These are phyloP conservation scores for Pteromalus puparum DNA, from an alignment of 1,140 invertebrate genomes.

Conservation along the genomic window DNA sequence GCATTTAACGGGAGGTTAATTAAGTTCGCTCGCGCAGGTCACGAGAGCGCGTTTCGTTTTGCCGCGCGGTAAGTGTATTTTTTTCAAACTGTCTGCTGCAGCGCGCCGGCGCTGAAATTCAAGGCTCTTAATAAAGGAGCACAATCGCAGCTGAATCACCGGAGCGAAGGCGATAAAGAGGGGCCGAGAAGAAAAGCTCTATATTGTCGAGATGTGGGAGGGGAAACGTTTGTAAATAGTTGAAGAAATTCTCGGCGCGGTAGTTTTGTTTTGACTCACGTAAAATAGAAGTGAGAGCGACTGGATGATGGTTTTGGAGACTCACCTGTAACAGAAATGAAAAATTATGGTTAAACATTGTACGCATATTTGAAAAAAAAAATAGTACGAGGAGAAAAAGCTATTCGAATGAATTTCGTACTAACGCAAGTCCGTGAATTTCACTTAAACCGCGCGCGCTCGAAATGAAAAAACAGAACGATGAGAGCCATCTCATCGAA, in stretches of 20 bases:
- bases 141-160: conserved; percentile 14
- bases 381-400: too few relatives aligned
- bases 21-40: conserved; percentile 34
- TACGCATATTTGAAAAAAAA: not conserved
- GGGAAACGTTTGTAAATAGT: not conserved
- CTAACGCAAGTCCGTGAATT: not conserved
- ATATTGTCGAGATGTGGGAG: not conserved
- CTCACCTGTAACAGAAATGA: conserved; percentile 27
- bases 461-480: not conserved
- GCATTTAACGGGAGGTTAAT: conserved; percentile 42
- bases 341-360: not conserved
- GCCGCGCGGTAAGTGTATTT: not conserved
- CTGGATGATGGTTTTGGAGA: not conserved
- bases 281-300: not conserved
- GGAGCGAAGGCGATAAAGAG: not conserved
- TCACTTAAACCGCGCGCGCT: not conserved
- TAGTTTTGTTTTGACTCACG: not conserved
- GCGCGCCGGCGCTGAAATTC: conserved; percentile 5
- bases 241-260: too few relatives aligned
- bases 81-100: too few relatives aligned
- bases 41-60: conserved; percentile 23
- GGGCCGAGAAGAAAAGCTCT: not conserved
- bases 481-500: not conserved
- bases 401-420: too few relatives aligned
- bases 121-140: conserved; percentile 13